Conservation (phyloP, 2,797 vertebrate species). For the Podarcis siculus region DNA sequence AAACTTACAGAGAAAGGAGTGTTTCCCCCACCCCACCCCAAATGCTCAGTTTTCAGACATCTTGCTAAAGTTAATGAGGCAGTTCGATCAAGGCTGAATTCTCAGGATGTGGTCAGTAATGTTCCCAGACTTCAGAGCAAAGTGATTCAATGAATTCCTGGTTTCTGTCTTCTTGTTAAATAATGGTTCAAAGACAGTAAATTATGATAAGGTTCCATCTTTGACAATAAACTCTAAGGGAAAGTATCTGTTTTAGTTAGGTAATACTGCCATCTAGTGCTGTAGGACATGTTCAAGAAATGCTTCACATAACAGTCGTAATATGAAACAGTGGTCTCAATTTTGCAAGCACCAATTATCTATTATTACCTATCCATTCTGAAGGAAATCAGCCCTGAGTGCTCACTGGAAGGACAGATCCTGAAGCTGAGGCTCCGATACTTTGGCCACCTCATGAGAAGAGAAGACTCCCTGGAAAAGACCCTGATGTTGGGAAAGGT, state of each 20-base stretch:
- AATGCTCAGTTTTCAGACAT: background rate
- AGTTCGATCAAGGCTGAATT: background rate
- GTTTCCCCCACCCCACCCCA: no score
- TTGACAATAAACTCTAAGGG: background rate
- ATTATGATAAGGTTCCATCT: background rate
- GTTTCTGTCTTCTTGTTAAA: background rate
- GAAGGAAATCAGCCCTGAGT: no score
- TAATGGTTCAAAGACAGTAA: background rate
- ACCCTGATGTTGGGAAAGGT: no score
- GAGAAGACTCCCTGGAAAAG: no score
- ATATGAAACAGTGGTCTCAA: background rate
- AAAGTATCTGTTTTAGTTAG: constrained; percentile 35
- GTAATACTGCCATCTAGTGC: constrained; percentile 71
- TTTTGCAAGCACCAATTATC: background rate
- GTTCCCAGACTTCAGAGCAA: background rate
- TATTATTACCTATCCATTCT: background rate
- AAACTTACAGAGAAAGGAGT: background rate
- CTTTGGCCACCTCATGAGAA: no score
- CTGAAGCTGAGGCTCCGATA: no score
- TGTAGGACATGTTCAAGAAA: background rate
- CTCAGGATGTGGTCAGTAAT: background rate
- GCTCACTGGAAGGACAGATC: no score
- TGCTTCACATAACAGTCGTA: background rate
- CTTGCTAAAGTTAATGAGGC: background rate
- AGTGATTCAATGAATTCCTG: background rate